Evolutionary conservation across 2,113 vertebrate genomes (phyloP), one percentile per base, ranked within the genome.

Genomic region (Puntigrus tetrazona): DNA sequence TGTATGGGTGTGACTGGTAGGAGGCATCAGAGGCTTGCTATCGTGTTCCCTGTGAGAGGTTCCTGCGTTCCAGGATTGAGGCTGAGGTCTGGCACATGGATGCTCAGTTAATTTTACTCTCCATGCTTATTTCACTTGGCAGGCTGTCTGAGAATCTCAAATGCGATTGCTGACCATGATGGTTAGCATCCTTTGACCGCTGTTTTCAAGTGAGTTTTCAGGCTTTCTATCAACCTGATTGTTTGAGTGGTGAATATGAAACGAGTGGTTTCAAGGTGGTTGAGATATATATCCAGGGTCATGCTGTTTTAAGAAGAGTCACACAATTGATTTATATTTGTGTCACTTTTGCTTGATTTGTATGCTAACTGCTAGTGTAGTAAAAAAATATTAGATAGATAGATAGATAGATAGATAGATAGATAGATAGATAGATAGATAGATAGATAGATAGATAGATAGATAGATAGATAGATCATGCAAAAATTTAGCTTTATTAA

Each of bases 121-220:
- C 90, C 90, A 94, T 92, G 91, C 93, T 94, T 89, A 95, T 93
- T 96, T 93, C 94, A 92, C 92, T 94, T 96, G 95, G 95, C 95
- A 93, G 90, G 87, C 84, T 89, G 94, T 94, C 91, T 95, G 95
- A 95, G 93, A 92, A 91, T 92, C 67, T 88, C 27, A 52, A 80
- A 85, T 84, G 52, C 38, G 75, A 80, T 78, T 82, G 83, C 63
- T 81, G 57, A 84, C 84, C 86, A 74, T 78, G 72, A 87, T 27
- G 86, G 84, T 86, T 87, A 78, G 59, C 73, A 47, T 84, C 45
- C 52, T 67, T 55, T 78, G 83, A 87, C 86, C 82, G 20, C 84
- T 72, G 84, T 69, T 70, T 86, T 85, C 69, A 55, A 85, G 81
- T 45, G 20, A 52, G 80, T 91, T 91, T 92, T 89, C 87, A 91